These are phyloP conservation scores for Acleris cristana DNA, from an alignment of 2,888 invertebrate genomes.

Conservation along the genomic window DNA sequence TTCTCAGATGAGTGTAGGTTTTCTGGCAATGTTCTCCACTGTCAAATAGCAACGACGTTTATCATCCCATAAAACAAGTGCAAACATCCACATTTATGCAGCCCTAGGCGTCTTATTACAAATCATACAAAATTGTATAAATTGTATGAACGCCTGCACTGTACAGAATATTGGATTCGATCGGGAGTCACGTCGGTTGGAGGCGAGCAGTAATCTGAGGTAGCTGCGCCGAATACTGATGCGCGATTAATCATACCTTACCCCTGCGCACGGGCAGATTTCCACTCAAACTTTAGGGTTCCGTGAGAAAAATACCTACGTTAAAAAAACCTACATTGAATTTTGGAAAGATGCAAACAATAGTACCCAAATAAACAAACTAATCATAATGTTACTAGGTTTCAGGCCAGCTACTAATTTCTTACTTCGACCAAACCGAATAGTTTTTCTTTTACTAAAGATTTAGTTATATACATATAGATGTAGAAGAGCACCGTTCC, in stretches of 20 bases:
- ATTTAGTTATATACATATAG: no score
- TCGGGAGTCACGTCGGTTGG: constrained; percentile 51
- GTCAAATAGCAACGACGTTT: no score
- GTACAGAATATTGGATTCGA: constrained; percentile 12
- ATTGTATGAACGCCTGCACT: constrained; percentile 6
- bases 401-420: no score
- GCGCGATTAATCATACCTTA: constrained; percentile 60
- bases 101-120: neutral
- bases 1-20: no score
- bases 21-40: no score
- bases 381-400: no score
- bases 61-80: neutral
- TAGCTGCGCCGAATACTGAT: constrained; percentile 68
- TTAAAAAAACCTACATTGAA: no score
- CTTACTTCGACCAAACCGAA: no score
- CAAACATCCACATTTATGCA: neutral
- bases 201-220: constrained; percentile 60
- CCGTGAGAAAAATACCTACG: neutral
- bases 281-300: constrained; percentile 10
- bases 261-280: constrained; percentile 13
- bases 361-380: no score
- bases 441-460: no score
- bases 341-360: neutral
- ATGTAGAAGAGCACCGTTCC: no score
- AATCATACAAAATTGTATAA: neutral